Base-by-base conservation (phyloP, 1,140 invertebrate species). In the Drosophila oshimai region DNA sequence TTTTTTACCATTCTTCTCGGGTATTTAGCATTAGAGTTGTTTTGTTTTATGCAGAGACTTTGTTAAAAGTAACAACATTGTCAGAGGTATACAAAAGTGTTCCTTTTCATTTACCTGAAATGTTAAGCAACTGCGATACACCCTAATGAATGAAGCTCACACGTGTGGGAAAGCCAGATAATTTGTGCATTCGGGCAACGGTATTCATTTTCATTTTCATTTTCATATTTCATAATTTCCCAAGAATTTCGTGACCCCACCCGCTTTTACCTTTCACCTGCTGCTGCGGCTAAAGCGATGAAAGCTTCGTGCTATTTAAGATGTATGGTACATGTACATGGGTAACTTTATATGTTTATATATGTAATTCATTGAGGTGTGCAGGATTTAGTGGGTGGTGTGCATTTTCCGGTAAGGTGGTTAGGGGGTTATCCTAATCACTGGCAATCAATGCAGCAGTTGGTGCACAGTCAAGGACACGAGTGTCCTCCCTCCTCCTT, bases 291-390 rank as follows among this genome's bases (percentile, higher is more conserved):
- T 49, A 31, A 65, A 64, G 58, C 61, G 58, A 24, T 31, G 58
- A 70, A 60, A 71, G 68, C 45, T 44, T 17, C 31, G 37, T 44
- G 51, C 42, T 24, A 70, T n/a, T n/a, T n/a, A n/a, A n/a, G n/a
- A n/a, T n/a, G n/a, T n/a, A n/a, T n/a, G n/a, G n/a, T n/a, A n/a
- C n/a, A n/a, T n/a, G n/a, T n/a, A n/a, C n/a, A n/a, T n/a, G n/a
- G n/a, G n/a, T n/a, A n/a, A n/a, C n/a, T n/a, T n/a, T n/a, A n/a
- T n/a, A 42, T 34, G 2, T 33, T 15, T 53, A 39, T 29, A 10
- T n/a, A 28, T n/a, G 2, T 22, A 20, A 26, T 45, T 45, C 13
- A 45, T 45, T 29, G 24, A 28, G 42, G 42, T 45, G 42, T 45
- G 42, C 42, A 4, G 12, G 6, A 12, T 12, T 12, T 12, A 4